Percentiles rank a stretch among this genome's conserved stretches.
These are phyloP conservation scores for Bos javanicus DNA, from an alignment of 2,113 vertebrate species.

Conservation along the genomic window DNA sequence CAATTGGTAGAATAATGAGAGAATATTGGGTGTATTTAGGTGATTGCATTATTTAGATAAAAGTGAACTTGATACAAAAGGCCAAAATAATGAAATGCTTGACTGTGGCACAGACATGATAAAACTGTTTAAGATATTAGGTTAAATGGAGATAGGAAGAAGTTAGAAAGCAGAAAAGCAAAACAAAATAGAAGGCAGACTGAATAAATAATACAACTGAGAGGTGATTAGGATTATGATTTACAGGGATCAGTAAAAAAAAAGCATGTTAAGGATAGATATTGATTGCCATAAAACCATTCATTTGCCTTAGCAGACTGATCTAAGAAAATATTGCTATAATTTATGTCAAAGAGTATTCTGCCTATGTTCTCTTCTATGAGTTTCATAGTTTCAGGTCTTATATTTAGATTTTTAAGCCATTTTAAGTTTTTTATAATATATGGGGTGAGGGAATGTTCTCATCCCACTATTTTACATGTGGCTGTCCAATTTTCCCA, in stretches of 20 bases:
- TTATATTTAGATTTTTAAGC: neutral
- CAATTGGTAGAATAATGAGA: constrained; percentile 13
- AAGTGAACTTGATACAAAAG: neutral
- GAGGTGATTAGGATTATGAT: neutral
- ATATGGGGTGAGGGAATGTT: neutral
- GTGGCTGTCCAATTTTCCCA: neutral
- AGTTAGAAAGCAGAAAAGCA: neutral
- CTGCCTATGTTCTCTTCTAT: neutral
- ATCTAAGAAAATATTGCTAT: neutral
- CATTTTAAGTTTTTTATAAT: neutral
- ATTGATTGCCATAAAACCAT: neutral
- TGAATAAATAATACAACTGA: neutral
- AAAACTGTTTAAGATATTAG: neutral
- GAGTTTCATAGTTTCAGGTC: neutral
- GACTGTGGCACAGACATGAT: neutral
- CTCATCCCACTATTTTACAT: neutral
- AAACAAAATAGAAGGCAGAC: neutral
- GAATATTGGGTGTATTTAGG: neutral
- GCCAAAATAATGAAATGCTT: neutral
- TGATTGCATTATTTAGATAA: neutral
- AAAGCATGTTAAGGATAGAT: neutral
- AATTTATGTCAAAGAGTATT: neutral
- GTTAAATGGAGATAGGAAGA: neutral
- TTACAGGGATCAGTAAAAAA: neutral
- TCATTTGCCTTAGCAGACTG: neutral